phyloP scores from a whole-genome alignment of 2,113 vertebrate species.

The Shinisaurus crocodilurus region DNA sequence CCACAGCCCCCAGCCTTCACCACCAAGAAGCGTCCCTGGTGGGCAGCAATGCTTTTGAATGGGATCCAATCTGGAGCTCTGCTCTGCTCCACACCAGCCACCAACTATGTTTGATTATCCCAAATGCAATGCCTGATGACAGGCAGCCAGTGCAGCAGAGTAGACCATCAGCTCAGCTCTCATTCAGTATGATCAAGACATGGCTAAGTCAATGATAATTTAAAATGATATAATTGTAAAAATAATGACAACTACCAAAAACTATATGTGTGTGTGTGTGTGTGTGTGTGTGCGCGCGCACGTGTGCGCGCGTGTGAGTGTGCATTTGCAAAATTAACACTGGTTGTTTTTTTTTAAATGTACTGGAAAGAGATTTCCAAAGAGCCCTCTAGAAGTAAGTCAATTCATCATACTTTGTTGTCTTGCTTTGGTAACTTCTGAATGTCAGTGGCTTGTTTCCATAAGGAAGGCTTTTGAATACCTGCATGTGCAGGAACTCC shows the following conservation, averaged over 20 bases:
- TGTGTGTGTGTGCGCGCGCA: no score
- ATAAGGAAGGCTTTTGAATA: constrained; percentile 72
- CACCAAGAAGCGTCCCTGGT: no score
- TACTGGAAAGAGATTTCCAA: background rate
- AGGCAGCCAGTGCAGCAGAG: no score
- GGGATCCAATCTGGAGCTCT: no score
- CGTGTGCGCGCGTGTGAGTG: no score
- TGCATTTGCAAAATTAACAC: constrained; percentile 20
- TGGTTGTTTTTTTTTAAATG: background rate
- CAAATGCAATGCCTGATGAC: background rate
- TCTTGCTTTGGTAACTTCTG: constrained; percentile 67
- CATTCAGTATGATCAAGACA: background rate
- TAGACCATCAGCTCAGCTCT: no score
- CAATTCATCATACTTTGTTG: constrained; percentile 78
- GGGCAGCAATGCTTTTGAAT: no score
- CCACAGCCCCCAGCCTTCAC: no score
- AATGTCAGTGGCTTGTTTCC: constrained; percentile 55
- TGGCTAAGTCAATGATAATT: background rate
- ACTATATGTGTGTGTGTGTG: no score
- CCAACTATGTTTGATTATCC: background rate
- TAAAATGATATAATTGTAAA: background rate
- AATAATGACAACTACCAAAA: background rate
- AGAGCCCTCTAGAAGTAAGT: constrained; percentile 71
- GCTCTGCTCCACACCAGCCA: background rate
- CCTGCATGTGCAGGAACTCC: constrained; percentile 74